Percentiles rank a stretch among this genome's conserved stretches.
phyloP scores from a whole-genome alignment of 2,888 invertebrate species.

The Ashinkailepas kermadecensis region DNA sequence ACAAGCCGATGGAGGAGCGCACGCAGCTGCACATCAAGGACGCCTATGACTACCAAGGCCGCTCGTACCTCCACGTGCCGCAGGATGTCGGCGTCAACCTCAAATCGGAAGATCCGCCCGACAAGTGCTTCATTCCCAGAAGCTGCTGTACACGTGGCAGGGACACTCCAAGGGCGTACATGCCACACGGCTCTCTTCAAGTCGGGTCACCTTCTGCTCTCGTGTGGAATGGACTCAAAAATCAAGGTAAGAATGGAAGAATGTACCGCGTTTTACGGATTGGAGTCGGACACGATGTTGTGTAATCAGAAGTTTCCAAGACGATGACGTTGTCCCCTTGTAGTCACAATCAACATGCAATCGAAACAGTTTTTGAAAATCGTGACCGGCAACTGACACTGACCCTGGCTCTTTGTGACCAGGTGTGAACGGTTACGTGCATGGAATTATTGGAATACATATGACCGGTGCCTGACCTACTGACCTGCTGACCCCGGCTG shows the following conservation, averaged over 20 bases:
- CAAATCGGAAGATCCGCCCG: slow-evolving; percentile 77
- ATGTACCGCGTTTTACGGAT: too few relatives aligned
- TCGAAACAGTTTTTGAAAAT: too few relatives aligned
- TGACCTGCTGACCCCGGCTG: too few relatives aligned
- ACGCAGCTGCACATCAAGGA: slow-evolving; percentile 89
- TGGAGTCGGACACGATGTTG: too few relatives aligned
- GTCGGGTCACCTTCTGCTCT: slow-evolving; percentile 88
- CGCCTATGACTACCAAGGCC: slow-evolving; percentile 89
- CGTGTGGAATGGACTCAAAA: slow-evolving; percentile 93
- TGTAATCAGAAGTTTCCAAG: too few relatives aligned
- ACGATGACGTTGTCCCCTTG: too few relatives aligned
- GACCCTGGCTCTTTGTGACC: too few relatives aligned
- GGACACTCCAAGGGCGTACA: slow-evolving; percentile 96
- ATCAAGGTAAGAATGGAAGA: slow-evolving; percentile 60
- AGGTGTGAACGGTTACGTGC: too few relatives aligned
- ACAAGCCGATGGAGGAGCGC: slow-evolving; percentile 90
- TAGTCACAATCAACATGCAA: too few relatives aligned
- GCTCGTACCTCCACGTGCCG: slow-evolving; percentile 88
- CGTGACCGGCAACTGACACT: too few relatives aligned
- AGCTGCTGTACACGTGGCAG: slow-evolving; percentile 90
- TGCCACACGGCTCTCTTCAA: slow-evolving; percentile 86
- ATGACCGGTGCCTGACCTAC: too few relatives aligned
- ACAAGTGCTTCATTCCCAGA: slow-evolving; percentile 91
- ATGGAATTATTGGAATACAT: too few relatives aligned
- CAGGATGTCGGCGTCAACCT: slow-evolving; percentile 86